These are phyloP conservation scores for Oligia latruncula DNA, from an alignment of 2,888 invertebrate species.

Conservation along the genomic window DNA sequence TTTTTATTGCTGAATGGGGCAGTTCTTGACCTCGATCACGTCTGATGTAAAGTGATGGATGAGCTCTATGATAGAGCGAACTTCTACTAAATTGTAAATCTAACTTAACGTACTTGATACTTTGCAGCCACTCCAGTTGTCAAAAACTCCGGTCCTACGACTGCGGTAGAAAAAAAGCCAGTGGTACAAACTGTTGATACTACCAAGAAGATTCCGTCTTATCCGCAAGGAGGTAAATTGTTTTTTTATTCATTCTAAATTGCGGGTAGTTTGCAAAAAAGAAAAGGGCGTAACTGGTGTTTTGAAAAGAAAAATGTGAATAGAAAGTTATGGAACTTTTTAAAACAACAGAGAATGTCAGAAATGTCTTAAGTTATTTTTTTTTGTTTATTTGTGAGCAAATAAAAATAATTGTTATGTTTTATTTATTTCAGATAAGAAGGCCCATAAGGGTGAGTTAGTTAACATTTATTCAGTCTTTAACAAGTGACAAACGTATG, in stretches of 20 bases:
- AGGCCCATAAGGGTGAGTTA: not conserved
- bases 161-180: not conserved
- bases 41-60: too few relatives aligned
- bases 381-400: not conserved
- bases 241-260: not conserved
- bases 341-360: too few relatives aligned
- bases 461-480: not conserved
- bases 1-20: too few relatives aligned
- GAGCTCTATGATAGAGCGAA: not conserved
- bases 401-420: not conserved
- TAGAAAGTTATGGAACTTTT: not conserved
- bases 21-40: too few relatives aligned
- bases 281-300: not conserved
- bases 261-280: not conserved
- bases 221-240: constrained; percentile 14
- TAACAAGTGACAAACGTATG: not conserved
- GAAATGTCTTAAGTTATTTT: not conserved
- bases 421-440: constrained; percentile 15
- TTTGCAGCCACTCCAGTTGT: constrained; percentile 11
- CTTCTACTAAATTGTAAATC: not conserved
- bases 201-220: not conserved
- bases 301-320: not conserved
- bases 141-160: not conserved
- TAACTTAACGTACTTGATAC: not conserved
- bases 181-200: not conserved